Percentiles rank a stretch among this genome's conserved stretches.
These are phyloP conservation scores for Eidolon dupreanum DNA, from an alignment of 2,797 vertebrate genomes.

Conservation along the genomic window DNA sequence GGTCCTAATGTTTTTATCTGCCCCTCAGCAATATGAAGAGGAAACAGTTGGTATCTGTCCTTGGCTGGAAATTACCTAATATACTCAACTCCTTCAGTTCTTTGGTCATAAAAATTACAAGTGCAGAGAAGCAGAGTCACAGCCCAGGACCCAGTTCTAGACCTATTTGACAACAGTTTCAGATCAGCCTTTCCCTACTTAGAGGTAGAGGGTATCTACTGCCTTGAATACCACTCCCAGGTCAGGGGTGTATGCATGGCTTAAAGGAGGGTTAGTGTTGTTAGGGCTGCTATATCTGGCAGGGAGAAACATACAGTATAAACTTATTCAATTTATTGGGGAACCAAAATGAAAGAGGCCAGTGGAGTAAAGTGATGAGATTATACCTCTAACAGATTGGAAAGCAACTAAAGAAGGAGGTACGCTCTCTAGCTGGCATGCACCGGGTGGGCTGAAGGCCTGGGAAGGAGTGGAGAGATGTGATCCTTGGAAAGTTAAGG, in stretches of 20 bases:
- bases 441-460: background rate
- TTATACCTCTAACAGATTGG: background rate
- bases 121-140: background rate
- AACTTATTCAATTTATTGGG: background rate
- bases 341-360: background rate
- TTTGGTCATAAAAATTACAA: background rate
- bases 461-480: background rate
- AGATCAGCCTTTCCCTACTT: background rate
- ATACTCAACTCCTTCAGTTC: background rate
- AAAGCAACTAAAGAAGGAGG: background rate
- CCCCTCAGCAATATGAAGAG: background rate
- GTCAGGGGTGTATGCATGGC: accelerated
- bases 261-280: background rate
- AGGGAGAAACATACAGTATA: background rate
- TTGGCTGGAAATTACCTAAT: background rate
- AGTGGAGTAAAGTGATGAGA: too few species aligned
- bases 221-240: background rate
- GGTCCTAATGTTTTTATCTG: background rate
- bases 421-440: background rate
- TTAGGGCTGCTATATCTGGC: background rate
- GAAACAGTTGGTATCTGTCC: background rate
- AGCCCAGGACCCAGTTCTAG: background rate
- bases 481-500: background rate
- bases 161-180: background rate
- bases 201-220: background rate